Conservation (phyloP, 2,113 vertebrate species). For the Barnardius zonarius region DNA sequence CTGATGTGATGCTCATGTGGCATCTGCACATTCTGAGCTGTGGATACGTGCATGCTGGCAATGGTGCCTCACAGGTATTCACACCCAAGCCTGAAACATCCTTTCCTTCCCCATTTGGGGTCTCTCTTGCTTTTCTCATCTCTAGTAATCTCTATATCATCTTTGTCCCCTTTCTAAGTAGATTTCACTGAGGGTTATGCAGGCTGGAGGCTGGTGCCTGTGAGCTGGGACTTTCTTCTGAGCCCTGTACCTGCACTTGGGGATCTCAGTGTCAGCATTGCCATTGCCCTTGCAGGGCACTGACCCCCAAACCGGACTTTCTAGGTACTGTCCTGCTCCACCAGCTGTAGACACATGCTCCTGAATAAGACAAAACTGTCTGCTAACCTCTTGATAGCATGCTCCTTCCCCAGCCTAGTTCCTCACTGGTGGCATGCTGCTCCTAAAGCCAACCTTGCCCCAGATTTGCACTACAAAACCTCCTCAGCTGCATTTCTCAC, state of each 20-base stretch:
- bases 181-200: not conserved
- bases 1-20: fast-evolving
- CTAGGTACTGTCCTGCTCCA: not conserved
- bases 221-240: not conserved
- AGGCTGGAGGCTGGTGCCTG: not conserved
- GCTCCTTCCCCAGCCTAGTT: not conserved
- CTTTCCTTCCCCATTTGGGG: not conserved
- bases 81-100: not conserved
- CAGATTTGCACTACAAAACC: not conserved
- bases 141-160: not conserved
- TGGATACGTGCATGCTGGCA: not conserved
- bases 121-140: not conserved
- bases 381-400: not conserved
- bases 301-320: not conserved
- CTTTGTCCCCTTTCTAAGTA: not conserved
- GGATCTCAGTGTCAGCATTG: not conserved
- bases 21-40: not conserved
- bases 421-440: not conserved
- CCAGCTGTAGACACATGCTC: not conserved
- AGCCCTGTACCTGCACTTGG: not conserved
- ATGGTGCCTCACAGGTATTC: not conserved
- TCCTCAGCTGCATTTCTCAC: not conserved
- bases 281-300: not conserved
- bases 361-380: fast-evolving
- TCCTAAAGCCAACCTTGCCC: not conserved